Conservation (phyloP, 2,888 invertebrate genomes). For the Ectropis crepuscularia region DNA sequence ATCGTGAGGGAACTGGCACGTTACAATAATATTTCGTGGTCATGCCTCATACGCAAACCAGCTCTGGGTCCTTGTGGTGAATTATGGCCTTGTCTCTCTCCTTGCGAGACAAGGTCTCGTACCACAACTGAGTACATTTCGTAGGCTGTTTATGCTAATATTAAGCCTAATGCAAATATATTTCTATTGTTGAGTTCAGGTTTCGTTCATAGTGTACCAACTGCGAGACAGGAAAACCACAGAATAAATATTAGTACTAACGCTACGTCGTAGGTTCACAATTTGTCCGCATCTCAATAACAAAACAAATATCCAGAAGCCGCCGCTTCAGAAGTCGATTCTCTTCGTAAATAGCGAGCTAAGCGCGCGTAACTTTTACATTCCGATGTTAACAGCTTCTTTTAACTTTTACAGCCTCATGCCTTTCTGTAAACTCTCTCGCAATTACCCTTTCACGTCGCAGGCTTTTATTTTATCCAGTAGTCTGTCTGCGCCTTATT, state of each 20-base stretch:
- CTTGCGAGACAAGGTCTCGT: no score
- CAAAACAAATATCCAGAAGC: conserved; percentile 22
- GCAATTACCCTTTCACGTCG: conserved; percentile 74
- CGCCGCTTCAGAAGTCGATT: conserved; percentile 28
- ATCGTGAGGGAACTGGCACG: no score
- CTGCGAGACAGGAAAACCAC: not conserved
- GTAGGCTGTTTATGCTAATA: not conserved
- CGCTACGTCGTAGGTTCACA: not conserved
- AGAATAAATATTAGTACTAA: not conserved
- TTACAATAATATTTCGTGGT: no score
- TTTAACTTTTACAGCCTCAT: conserved; percentile 67
- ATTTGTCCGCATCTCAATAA: not conserved
- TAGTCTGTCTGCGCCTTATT: conserved; percentile 42
- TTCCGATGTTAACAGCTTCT: conserved; percentile 58
- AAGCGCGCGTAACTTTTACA: conserved; percentile 35
- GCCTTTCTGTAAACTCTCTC: conserved; percentile 66
- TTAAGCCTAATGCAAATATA: not conserved
- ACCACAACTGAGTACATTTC: no score
- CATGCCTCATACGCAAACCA: no score
- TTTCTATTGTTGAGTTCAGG: no score
- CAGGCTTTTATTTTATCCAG: conserved; percentile 73
- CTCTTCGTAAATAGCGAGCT: conserved; percentile 26
- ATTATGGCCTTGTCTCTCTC: no score
- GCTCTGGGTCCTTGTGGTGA: no score
- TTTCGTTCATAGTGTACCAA: no score